Conservation (phyloP, 2,797 vertebrate genomes). For the Clangula hyemalis region DNA sequence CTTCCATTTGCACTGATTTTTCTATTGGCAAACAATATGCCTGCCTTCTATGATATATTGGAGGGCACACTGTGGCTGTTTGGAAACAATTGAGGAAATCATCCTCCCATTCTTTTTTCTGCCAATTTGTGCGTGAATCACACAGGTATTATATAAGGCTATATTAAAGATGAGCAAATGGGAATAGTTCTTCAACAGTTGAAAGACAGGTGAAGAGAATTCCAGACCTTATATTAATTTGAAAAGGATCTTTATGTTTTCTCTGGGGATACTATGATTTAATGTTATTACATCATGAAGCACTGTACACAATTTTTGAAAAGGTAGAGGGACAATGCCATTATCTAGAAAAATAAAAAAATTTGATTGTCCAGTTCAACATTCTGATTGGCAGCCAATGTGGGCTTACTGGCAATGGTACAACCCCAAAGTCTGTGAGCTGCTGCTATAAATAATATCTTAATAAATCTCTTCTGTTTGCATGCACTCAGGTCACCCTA, state of each 20-base stretch:
- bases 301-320: not conserved
- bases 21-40: not conserved
- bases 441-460: not conserved
- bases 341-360: not conserved
- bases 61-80: not conserved
- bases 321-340: not conserved
- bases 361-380: not conserved
- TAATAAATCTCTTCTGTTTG: not conserved
- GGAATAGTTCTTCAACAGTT: not conserved
- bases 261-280: not conserved
- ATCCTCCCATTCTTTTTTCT: not conserved
- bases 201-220: not conserved
- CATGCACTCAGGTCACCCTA: not conserved
- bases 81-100: not conserved
- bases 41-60: not conserved
- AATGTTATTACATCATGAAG: not conserved
- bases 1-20: not conserved
- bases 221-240: not conserved
- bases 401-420: not conserved
- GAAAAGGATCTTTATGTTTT: not conserved
- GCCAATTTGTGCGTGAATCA: not conserved
- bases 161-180: not conserved
- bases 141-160: not conserved
- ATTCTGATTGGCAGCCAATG: not conserved
- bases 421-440: not conserved